Evolutionary conservation across 92 coral and sea anemone genomes (phyloP), one percentile per base, ranked within the genome.

Genomic region (Porites lobata): DNA sequence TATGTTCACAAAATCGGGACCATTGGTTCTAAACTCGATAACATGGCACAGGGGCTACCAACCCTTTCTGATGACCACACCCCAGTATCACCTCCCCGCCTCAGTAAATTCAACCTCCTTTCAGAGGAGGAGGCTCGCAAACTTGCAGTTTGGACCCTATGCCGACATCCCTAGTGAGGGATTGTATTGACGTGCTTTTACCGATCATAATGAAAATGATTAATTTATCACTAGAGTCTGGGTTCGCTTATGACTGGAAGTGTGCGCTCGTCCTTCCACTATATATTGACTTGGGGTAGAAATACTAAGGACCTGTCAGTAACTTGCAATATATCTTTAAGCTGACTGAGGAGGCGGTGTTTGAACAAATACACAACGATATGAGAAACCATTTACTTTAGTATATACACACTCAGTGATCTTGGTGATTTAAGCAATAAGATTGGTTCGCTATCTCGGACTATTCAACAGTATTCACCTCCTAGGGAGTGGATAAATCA

Each of bases 1-100:
- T 91, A 86, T 81, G 78, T 91, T 47, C 65, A 81, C 72, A 91
- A 91, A 76, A 91, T 91, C 62, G 69, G 69, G 56, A 77, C 81
- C 85, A 91, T 91, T n/a, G 86, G 78, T 57, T 65, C 88, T 4
- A 79, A 66, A 67, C 80, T 85, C 15, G 93, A 85, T 66, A 79
- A 68, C 76, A 78, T 90, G 87, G 78, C 82, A 56, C 83, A 75
- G 17, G 83, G 77, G 66, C 72, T 72, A 63, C 78, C 85, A 68
- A 15, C 76, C 21, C 56, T 68, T 56, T 54, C 78, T 22, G 66
- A 78, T 66, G 82, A 75, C 22, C 20, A 71, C 54, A 20, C 77
- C 51, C 68, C 32, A 21, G 85, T 51, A 77, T 66, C 90, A 78
- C 54, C 79, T 69, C 79, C 80, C 75, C 66, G 29, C 9, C n/a